Evolutionary conservation across 2,113 vertebrate species (phyloP), one percentile per base, ranked within the genome.

Genomic region (Patagioenas fasciata): DNA sequence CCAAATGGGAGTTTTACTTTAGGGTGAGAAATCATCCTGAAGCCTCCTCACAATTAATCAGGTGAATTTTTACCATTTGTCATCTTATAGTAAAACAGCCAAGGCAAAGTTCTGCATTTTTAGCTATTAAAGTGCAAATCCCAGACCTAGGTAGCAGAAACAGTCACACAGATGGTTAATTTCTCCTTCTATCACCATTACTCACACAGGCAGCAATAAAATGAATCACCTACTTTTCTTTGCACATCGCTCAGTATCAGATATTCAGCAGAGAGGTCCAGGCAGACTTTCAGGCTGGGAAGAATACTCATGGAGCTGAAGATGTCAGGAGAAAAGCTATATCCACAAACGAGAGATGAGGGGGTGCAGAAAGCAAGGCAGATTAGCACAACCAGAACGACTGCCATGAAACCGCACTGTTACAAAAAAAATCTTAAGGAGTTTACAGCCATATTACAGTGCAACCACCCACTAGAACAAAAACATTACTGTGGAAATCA

Each of bases 211-310:
- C 73, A 84, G 78, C 21, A 71, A 57, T 8, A 54, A 74, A 86
- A 80, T 5, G 4, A 90, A 54, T 14, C 20, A 88, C 98, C 74
- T 96, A 99, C 99, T 98, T 99, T 99, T 85, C 99, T 98, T 75
- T 99, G 99, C 19, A 99, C 99, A 31, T 99, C 99, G 0, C 98
- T 99, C 91, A 99, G 98, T 93, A 99, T 99, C 82, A 99, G 97
- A 94, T 99, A 99, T 85, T 99, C 99, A 21, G 99, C 98, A 2
- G 99, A 98, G 6, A 99, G 98, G 82, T 99, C 99, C 97, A 99
- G 94, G 88, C 98, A 99, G 84, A 98, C 99, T 97, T 99, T 99
- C 93, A 99, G 97, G 91, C 98, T 99, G 34, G 99, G 99, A 87
- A 97, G 98, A 82, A 99, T 97, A 54, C 77, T 98, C 97, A 97